Conservation (phyloP, 1,140 invertebrate species). For the Ostrea denselamellosa region DNA sequence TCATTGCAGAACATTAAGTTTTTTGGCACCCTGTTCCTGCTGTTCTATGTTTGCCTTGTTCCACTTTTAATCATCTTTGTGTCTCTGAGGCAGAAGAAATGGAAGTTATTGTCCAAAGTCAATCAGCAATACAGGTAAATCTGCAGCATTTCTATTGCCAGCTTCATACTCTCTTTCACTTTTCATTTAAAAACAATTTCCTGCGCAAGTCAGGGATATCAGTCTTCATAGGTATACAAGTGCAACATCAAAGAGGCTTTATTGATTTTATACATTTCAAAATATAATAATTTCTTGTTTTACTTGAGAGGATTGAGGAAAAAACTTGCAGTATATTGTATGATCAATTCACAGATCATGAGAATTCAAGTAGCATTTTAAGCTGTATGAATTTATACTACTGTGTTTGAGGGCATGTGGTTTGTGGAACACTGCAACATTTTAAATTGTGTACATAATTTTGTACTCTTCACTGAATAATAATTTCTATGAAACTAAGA, state of each 20-base stretch:
- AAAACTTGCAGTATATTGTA: background rate
- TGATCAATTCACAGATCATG: background rate
- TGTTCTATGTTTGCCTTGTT: constrained; percentile 42
- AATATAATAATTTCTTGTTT: background rate
- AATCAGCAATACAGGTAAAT: constrained; percentile 33
- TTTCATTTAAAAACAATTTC: too few relatives aligned
- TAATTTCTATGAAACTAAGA: too few relatives aligned
- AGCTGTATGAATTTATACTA: too few relatives aligned
- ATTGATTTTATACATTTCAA: background rate
- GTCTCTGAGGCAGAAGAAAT: constrained; percentile 56
- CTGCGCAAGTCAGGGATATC: background rate
- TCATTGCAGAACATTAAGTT: constrained; percentile 54
- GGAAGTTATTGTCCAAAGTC: constrained; percentile 45
- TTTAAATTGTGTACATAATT: too few relatives aligned
- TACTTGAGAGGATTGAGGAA: background rate
- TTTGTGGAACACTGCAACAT: too few relatives aligned
- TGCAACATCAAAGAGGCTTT: background rate
- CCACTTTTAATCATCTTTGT: constrained; percentile 56
- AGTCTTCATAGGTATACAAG: background rate
- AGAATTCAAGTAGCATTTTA: too few relatives aligned
- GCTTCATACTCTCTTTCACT: too few relatives aligned
- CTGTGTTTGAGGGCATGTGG: too few relatives aligned
- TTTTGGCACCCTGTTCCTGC: constrained; percentile 44
- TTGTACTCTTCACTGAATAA: too few relatives aligned
- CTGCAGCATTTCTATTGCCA: background rate